These are phyloP conservation scores for Megatriorchis doriae DNA, from an alignment of 2,113 vertebrate species.

Conservation along the genomic window DNA sequence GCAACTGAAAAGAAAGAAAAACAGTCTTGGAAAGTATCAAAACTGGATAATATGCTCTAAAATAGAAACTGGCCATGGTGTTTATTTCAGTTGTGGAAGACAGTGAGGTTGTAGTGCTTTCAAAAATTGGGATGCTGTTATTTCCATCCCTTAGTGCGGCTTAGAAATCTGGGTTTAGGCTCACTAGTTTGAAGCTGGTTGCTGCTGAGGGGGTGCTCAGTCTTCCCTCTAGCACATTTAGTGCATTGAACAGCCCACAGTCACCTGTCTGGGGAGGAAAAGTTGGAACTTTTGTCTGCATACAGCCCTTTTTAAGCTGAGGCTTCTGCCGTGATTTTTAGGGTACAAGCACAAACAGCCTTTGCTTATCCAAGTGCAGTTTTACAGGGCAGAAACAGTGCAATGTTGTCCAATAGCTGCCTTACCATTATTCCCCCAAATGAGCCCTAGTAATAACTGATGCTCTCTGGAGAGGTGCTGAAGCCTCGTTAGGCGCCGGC, in stretches of 20 bases:
- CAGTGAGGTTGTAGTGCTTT: not conserved
- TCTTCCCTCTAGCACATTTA: not conserved
- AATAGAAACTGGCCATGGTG: not conserved
- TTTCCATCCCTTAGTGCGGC: not conserved
- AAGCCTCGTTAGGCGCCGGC: not conserved
- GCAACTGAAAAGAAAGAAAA: not conserved
- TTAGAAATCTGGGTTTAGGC: not conserved
- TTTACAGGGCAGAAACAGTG: not conserved
- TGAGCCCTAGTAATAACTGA: not conserved
- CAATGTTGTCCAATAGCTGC: not conserved
- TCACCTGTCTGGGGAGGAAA: not conserved
- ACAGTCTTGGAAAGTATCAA: not conserved
- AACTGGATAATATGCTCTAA: not conserved
- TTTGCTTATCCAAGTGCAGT: not conserved
- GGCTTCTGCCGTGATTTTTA: not conserved
- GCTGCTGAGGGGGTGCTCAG: not conserved
- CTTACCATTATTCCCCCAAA: no score
- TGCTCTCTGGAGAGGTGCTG: rapidly evolving
- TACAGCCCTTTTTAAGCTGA: not conserved
- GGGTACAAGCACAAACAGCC: not conserved
- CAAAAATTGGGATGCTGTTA: not conserved
- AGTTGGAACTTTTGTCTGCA: not conserved
- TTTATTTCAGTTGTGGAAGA: not conserved
- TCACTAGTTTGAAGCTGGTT: not conserved
- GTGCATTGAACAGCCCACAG: not conserved